Base-by-base conservation (phyloP, 92 coral and sea anemone genomes). In the Epizoanthus scotinus region DNA sequence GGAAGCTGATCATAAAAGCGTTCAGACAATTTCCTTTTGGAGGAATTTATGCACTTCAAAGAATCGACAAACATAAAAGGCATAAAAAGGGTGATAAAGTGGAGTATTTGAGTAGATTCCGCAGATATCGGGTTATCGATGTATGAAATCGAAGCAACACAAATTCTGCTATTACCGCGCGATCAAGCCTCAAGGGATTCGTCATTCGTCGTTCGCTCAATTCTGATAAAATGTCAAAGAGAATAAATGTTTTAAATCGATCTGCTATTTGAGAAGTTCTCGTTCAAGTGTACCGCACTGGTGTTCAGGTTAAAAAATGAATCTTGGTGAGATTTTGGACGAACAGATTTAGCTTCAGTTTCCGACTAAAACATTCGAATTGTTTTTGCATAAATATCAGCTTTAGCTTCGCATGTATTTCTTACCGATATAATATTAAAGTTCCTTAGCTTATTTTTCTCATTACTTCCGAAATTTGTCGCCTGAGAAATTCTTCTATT, bases 11-110 rank as follows among this genome's bases (percentile, higher is more conserved):
- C 5, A 28, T 59, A 24, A 29, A 22, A 13, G 38, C 44, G 9
- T n/a, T 22, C 56, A 40, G 29, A 59, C 67, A 19, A 19, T 75
- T 75, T 75, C 81, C 81, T 75, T 75, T 38, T 22, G 19, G 52
- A 8, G 28, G 61, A 60, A 22, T 38, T 55, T 6, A 17, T 36
- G 63, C 36, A 38, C 29, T 59, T 14, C 67, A 75, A 58, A 24
- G 15, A 53, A 60, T 49, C 24, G 79, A n/a, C 66, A 21, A 29
- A 13, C 38, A 74, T 19, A 74, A 74, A 28, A 17, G 62, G 24
- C 68, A 75, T 75, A 34, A 75, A 75, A 57, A 47, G 36, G n/a
- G 38, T 21, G 56, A 59, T 38, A 75, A 60, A 57, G 36, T 38
- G 49, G 5, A 20, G 40, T 10, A 75, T 67, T 75, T 75, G 22